Percentiles rank a stretch among this genome's conserved stretches.
Conservation (phyloP, 1,140 invertebrate genomes). For the Hypothenemus hampei region DNA sequence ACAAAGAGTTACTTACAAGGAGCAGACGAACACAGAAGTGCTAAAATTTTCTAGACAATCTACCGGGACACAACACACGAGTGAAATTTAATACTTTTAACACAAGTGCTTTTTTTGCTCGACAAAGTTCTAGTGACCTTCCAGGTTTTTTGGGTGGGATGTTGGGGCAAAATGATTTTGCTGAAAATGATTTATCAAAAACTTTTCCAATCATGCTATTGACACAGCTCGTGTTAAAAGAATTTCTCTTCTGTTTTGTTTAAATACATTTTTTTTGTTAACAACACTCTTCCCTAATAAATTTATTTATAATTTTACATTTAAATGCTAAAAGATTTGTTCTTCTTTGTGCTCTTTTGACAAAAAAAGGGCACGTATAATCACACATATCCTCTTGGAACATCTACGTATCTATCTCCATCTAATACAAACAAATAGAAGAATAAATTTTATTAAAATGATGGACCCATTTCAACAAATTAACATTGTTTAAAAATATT, state of each 20-base stretch:
- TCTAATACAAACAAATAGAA: too few relatives aligned
- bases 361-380: constrained; percentile 1
- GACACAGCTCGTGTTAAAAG: constrained; percentile 30
- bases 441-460: too few relatives aligned
- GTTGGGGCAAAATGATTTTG: too few relatives aligned
- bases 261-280: neutral
- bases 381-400: too few relatives aligned
- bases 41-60: constrained; percentile 35
- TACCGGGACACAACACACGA: constrained; percentile 44
- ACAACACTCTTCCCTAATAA: constrained; percentile 19
- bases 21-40: constrained; percentile 39
- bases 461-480: too few relatives aligned
- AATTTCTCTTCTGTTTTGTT: constrained; percentile 1
- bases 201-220: too few relatives aligned
- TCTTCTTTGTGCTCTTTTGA: constrained; percentile 23
- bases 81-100: constrained; percentile 37
- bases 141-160: too few relatives aligned
- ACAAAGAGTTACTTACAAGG: constrained; percentile 36
- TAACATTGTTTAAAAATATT: too few relatives aligned
- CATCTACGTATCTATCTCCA: too few relatives aligned
- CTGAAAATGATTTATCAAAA: too few relatives aligned
- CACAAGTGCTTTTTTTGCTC: constrained; percentile 31
- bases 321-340: constrained; percentile 19
- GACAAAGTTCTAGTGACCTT: too few relatives aligned
- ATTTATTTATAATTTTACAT: constrained; percentile 15